Conservation (phyloP, 2,113 vertebrate genomes). For the Rhodinocichla rosea region DNA sequence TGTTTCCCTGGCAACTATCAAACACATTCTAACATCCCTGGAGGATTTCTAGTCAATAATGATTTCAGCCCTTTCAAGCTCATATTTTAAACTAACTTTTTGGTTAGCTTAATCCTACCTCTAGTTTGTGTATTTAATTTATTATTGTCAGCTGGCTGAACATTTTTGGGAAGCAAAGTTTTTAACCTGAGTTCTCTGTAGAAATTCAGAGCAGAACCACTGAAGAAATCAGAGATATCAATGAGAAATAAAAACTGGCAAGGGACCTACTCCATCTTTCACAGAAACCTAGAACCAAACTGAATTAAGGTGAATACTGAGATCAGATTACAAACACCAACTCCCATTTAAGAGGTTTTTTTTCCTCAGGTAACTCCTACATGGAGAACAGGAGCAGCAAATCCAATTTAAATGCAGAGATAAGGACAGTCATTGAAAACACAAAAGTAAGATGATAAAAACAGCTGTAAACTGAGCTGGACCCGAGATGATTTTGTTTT, state of each 20-base stretch:
- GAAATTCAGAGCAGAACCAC: not conserved
- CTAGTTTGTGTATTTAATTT: not conserved
- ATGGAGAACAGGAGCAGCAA: not conserved
- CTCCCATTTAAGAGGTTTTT: not conserved
- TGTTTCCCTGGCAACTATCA: conserved; percentile 74
- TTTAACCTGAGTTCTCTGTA: not conserved
- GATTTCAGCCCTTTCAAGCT: conserved; percentile 42
- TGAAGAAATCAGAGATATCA: not conserved
- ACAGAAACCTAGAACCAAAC: not conserved
- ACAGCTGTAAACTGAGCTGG: not conserved
- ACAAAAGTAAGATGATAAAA: not conserved
- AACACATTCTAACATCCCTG: conserved; percentile 45
- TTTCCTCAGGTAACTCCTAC: not conserved
- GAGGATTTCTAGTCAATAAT: conserved; percentile 59
- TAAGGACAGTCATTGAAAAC: not conserved
- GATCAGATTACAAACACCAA: not conserved
- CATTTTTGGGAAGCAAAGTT: conserved; percentile 11
- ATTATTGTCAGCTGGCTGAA: conserved; percentile 16
- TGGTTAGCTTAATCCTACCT: conserved; percentile 18
- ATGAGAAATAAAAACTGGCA: not conserved
- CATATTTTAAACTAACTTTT: conserved; percentile 58
- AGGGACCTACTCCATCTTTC: not conserved
- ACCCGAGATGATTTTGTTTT: not conserved
- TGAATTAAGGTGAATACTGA: not conserved
- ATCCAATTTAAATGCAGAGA: not conserved